Evolutionary conservation across 2,797 vertebrate species (phyloP).

Genomic region (Danio kyathit): DNA sequence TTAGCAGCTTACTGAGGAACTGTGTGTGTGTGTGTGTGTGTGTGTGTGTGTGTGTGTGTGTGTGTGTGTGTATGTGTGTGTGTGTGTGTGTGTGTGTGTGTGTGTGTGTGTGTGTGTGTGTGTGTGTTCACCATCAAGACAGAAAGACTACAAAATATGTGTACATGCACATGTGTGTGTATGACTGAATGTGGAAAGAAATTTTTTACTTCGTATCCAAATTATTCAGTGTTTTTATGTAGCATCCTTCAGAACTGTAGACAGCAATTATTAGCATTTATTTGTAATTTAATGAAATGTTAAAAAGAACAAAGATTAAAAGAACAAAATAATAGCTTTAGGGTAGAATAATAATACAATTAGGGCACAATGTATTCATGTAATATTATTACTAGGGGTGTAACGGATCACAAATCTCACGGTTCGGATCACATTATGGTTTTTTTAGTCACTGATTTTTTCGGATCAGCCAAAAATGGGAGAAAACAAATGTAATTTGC

Average conservation of each 20-base stretch:
- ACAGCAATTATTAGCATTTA: background rate
- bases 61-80: slow-evolving; percentile 40
- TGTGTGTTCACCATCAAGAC: slow-evolving; percentile 23
- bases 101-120: slow-evolving; percentile 51
- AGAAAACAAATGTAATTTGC: too few species aligned
- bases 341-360: background rate
- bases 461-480: too few species aligned
- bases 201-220: background rate
- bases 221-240: too few species aligned
- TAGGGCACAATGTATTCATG: too few species aligned
- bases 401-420: too few species aligned
- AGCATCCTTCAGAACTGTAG: too few species aligned
- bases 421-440: too few species aligned
- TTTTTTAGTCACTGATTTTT: too few species aligned
- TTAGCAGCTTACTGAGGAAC: slow-evolving; percentile 76
- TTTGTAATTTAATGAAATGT: background rate
- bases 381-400: too few species aligned
- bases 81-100: slow-evolving; percentile 49
- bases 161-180: slow-evolving; percentile 10
- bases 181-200: background rate
- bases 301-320: background rate
- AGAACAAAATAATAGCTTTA: background rate
- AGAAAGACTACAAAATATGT: background rate
- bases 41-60: slow-evolving; percentile 27
- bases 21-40: slow-evolving; percentile 42